These are phyloP conservation scores for Bellardia bayeri DNA, from an alignment of 2,888 invertebrate genomes.

Conservation along the genomic window DNA sequence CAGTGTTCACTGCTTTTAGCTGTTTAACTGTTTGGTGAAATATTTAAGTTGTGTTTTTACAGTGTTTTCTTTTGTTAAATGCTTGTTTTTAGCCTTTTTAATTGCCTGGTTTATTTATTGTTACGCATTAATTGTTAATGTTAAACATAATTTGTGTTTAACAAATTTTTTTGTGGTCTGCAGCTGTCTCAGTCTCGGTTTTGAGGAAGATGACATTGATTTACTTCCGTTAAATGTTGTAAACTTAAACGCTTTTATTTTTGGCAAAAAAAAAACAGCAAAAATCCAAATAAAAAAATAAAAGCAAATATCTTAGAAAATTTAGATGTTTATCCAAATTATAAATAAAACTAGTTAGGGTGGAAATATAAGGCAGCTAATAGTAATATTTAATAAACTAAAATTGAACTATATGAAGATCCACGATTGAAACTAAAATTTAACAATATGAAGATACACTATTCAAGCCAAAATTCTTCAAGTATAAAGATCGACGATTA, in stretches of 20 bases:
- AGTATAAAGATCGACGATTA: no score
- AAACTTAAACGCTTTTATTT: slow-evolving; percentile 11
- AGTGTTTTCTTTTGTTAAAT: slow-evolving; percentile 76
- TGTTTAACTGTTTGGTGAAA: slow-evolving; percentile 36
- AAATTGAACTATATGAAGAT: no score
- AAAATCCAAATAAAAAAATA: background rate
- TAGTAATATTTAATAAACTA: no score
- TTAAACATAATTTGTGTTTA: slow-evolving; percentile 65
- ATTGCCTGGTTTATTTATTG: slow-evolving; percentile 82
- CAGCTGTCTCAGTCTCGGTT: background rate
- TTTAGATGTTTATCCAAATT: background rate
- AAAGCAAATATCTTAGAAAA: background rate
- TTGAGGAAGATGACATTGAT: slow-evolving; percentile 61
- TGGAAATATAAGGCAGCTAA: background rate
- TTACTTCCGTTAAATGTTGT: slow-evolving; percentile 62
- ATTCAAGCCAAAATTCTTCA: no score
- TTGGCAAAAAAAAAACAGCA: background rate
- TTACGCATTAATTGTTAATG: slow-evolving; percentile 76
- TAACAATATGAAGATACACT: no score
- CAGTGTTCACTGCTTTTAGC: background rate
- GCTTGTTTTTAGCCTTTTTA: slow-evolving; percentile 81
- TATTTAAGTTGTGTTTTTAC: slow-evolving; percentile 37
- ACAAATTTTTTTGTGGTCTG: background rate
- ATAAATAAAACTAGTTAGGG: background rate
- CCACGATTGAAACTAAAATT: no score